Evolutionary conservation across 2,888 invertebrate genomes (phyloP).

Genomic region (Acrobasis suavella): DNA sequence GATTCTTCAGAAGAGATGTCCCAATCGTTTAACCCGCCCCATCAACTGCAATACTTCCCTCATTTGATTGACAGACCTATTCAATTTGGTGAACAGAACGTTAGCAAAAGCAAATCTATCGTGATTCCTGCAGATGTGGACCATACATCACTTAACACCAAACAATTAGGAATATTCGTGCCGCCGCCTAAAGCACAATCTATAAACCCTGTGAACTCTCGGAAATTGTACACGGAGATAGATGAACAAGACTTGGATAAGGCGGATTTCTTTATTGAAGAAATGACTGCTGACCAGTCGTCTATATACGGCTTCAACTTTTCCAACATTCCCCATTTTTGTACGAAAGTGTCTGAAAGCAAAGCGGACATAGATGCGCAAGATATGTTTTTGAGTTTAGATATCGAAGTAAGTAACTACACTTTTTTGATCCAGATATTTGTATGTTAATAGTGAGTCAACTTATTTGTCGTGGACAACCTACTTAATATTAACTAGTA

Average conservation of each 20-base stretch:
- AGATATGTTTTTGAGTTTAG: conserved; percentile 52
- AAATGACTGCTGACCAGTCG: conserved; percentile 36
- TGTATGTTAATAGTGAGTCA: too few relatives aligned
- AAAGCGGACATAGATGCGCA: conserved; percentile 59
- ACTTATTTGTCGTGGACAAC: too few relatives aligned
- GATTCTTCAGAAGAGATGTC: conserved; percentile 36
- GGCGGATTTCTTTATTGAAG: conserved; percentile 56
- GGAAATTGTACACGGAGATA: neutral
- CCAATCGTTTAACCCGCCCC: conserved; percentile 46
- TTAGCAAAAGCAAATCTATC: conserved; percentile 41
- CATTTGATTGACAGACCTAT: conserved; percentile 43
- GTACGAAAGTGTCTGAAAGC: conserved; percentile 42
- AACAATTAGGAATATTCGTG: conserved; percentile 40
- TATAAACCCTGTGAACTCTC: neutral
- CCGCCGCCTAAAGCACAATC: neutral
- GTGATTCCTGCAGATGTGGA: conserved; percentile 39
- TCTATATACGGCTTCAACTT: conserved; percentile 45
- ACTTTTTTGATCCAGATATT: too few relatives aligned
- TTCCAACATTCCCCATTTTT: conserved; percentile 42
- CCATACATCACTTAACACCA: conserved; percentile 33
- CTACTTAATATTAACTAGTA: too few relatives aligned
- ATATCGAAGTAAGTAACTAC: conserved; percentile 61
- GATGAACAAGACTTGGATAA: conserved; percentile 34
- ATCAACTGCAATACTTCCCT: conserved; percentile 55
- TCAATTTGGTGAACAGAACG: conserved; percentile 42